These are phyloP conservation scores for Gymnobelideus leadbeateri DNA, from an alignment of 2,113 vertebrate genomes.

Conservation along the genomic window DNA sequence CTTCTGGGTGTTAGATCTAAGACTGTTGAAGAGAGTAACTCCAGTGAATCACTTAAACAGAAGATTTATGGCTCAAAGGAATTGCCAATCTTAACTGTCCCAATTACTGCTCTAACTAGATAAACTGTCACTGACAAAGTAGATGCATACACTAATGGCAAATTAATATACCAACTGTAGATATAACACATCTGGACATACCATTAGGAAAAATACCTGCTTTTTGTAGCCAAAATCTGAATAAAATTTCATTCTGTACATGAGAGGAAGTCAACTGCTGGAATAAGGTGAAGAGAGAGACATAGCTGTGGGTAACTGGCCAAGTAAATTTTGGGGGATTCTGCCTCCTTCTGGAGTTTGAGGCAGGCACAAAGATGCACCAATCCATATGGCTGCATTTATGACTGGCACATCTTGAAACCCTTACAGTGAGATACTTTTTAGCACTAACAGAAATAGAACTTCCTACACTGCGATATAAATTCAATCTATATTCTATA, in stretches of 20 bases:
- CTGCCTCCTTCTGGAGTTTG: neutral
- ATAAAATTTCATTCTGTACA: slow-evolving; percentile 34
- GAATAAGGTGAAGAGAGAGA: neutral
- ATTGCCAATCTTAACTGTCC: neutral
- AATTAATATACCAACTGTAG: neutral
- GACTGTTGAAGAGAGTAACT: neutral
- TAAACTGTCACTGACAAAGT: neutral
- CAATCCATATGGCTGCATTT: neutral
- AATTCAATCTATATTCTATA: neutral
- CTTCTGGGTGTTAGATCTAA: slow-evolving; percentile 7
- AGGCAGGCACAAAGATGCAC: neutral
- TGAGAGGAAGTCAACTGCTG: slow-evolving; percentile 31
- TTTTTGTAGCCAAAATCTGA: slow-evolving; percentile 38
- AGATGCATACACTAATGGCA: neutral
- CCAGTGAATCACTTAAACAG: neutral
- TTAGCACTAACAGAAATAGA: slow-evolving; percentile 1
- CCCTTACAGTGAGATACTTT: neutral
- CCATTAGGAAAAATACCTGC: slow-evolving; percentile 36
- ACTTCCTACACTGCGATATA: slow-evolving; percentile 7
- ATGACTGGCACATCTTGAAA: neutral
- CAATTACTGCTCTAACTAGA: neutral
- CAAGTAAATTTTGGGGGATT: neutral
- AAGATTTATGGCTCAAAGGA: neutral
- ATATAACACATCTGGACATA: slow-evolving; percentile 38
- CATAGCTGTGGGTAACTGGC: neutral